These are phyloP conservation scores for Agrochola circellaris DNA, from an alignment of 2,888 invertebrate genomes.

Conservation along the genomic window DNA sequence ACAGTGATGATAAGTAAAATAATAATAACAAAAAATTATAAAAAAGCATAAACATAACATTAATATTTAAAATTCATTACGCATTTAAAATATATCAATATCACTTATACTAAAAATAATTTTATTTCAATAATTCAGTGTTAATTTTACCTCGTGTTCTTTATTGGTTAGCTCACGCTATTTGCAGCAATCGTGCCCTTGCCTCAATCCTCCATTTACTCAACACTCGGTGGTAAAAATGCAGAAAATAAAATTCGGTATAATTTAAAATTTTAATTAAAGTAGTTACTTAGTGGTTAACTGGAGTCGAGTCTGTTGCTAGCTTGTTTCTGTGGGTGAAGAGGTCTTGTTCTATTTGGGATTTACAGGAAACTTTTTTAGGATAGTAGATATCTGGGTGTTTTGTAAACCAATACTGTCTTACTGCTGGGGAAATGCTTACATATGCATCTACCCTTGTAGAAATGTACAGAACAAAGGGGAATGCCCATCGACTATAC, in stretches of 20 bases:
- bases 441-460: not conserved
- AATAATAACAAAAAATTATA: no score
- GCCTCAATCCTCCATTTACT: constrained; percentile 26
- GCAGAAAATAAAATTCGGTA: constrained; percentile 49
- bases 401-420: not conserved
- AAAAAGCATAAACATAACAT: no score
- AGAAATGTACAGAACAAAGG: not conserved
- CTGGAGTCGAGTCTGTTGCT: constrained; percentile 10
- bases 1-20: no score
- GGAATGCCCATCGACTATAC: no score
- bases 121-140: no score
- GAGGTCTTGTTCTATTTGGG: constrained; percentile 11
- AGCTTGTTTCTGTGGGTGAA: constrained; percentile 14
- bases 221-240: constrained; percentile 16
- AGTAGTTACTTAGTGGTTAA: constrained; percentile 50
- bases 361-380: not conserved
- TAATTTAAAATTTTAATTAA: constrained; percentile 63
- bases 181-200: accelerated
- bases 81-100: no score
- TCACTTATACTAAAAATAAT: no score
- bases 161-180: not conserved
- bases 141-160: no score
- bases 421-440: not conserved
- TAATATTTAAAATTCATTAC: no score
- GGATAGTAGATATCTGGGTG: not conserved